Evolutionary conservation across 1,140 invertebrate species (phyloP).

Genomic region (Macrosteles quadrilineatus): DNA sequence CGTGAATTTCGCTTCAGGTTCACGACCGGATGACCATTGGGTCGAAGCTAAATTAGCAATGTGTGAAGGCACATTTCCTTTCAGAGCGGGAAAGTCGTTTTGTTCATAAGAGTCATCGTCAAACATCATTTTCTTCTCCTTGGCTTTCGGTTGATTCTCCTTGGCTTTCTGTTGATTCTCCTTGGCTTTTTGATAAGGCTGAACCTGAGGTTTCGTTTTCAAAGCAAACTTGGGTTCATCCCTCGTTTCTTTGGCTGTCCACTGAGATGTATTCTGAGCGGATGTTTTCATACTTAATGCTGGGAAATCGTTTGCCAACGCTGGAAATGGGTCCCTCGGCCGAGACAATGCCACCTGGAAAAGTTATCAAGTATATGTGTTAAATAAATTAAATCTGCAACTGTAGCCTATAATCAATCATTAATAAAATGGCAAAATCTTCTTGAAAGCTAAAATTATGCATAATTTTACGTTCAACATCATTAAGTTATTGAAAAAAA

Average conservation of each 20-base stretch:
- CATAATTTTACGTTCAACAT: no score
- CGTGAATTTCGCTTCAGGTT: conserved; percentile 47
- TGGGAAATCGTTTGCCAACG: conserved; percentile 10
- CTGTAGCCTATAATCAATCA: no score
- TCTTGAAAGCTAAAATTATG: no score
- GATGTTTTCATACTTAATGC: neutral
- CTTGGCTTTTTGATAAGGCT: no score
- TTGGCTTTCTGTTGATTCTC: neutral
- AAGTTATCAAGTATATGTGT: no score
- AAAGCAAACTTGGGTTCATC: neutral
- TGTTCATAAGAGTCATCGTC: neutral
- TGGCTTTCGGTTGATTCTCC: conserved; percentile 1
- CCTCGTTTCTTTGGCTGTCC: neutral
- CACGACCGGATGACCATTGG: conserved; percentile 38
- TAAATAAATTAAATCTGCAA: no score
- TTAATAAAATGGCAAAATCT: no score
- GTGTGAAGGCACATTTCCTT: neutral
- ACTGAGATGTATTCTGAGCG: neutral
- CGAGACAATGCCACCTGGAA: no score
- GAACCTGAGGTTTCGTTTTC: conserved; percentile 4
- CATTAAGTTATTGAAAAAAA: no score
- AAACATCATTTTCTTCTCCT: neutral
- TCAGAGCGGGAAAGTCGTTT: conserved; percentile 25
- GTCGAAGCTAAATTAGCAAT: neutral
- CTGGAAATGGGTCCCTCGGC: conserved; percentile 8